Base-by-base conservation (phyloP, 1,140 invertebrate species). In the Laupala kohalensis region DNA sequence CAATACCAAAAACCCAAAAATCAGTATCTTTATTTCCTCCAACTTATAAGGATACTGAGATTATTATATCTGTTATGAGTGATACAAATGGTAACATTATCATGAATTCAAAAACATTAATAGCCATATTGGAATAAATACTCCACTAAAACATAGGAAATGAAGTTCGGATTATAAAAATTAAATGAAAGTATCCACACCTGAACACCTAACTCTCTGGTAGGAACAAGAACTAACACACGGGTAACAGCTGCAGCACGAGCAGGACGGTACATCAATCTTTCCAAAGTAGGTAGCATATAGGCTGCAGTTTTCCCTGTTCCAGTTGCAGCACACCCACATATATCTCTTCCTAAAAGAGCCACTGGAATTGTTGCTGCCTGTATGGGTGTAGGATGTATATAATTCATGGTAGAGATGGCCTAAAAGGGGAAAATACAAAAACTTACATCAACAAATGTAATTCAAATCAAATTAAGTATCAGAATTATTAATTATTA, bases 241-340 rank as follows among this genome's bases (percentile, higher is more conserved):
- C 95, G 82, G 0, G 93, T 95, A 9, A 91, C 82, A 13, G 88
- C 83, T 62, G 85, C 80, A 70, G 87, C 85, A 63, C 84, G 80
- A 71, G 79, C 79, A 69, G 84, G 88, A 71, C 88, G 89, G 78
- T 93, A 98, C 4, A 99, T 79, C 69, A 99, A 83, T 75, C 97
- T 84, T 82, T 99, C 97, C 25, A 99, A 78, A 28, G 96, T 96
- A 4, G 97, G 97, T 73, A 99, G 82, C 94, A 99, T 98, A 79
- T 98, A 99, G 0, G 97, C 97, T 0, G 95, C 94, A 3, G 97
- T 99, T 86, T 99, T 99, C 29, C 96, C 97, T 6, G 97, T 99
- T 62, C 97, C 97, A 0, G 97, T 99, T 3, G 96, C 94, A 71
- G 96, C 95, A 85, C 95, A 97, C 13, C 94, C 96, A 85, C 95